Evolutionary conservation across 64 coral and sea anemone species (phyloP).

Genomic region (Orbicella faveolata): DNA sequence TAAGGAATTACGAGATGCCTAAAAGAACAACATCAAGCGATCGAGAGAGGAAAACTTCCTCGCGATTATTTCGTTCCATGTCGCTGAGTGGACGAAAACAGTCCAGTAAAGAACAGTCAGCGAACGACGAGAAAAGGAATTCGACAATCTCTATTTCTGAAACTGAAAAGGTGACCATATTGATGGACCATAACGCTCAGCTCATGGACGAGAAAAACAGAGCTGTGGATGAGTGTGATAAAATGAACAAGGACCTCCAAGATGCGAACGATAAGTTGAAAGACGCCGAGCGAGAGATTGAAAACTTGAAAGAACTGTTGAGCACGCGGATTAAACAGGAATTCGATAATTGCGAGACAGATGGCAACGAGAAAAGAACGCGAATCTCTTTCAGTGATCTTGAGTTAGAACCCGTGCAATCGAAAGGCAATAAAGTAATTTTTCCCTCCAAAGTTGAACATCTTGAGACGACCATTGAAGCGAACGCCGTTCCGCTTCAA

Average conservation of each 20-base stretch:
- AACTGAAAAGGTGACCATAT: slow-evolving; percentile 26
- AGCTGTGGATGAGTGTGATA: slow-evolving; percentile 35
- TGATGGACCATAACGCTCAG: slow-evolving; percentile 46
- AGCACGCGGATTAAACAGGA: slow-evolving; percentile 48
- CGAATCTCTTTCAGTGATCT: slow-evolving; percentile 36
- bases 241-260: slow-evolving; percentile 64
- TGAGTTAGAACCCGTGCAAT: slow-evolving; percentile 17
- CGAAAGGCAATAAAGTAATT: slow-evolving; percentile 53
- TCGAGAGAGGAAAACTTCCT: slow-evolving; percentile 54
- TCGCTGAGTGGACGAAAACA: slow-evolving; percentile 57
- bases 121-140: slow-evolving; percentile 30
- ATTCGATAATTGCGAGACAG: slow-evolving; percentile 23
- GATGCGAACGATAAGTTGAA: slow-evolving; percentile 58
- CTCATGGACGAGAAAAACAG: slow-evolving; percentile 67
- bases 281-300: slow-evolving; percentile 61
- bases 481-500: slow-evolving; percentile 64
- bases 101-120: slow-evolving; percentile 17
- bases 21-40: slow-evolving; percentile 70
- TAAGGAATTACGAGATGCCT: slow-evolving; percentile 63
- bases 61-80: slow-evolving; percentile 71
- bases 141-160: slow-evolving; percentile 50
- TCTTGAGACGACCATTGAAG: slow-evolving; percentile 76
- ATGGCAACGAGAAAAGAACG: slow-evolving; percentile 18
- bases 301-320: slow-evolving; percentile 83
- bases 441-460: slow-evolving; percentile 89